Base-by-base conservation (phyloP, 2,113 vertebrate species). In the Rhodinocichla rosea region DNA sequence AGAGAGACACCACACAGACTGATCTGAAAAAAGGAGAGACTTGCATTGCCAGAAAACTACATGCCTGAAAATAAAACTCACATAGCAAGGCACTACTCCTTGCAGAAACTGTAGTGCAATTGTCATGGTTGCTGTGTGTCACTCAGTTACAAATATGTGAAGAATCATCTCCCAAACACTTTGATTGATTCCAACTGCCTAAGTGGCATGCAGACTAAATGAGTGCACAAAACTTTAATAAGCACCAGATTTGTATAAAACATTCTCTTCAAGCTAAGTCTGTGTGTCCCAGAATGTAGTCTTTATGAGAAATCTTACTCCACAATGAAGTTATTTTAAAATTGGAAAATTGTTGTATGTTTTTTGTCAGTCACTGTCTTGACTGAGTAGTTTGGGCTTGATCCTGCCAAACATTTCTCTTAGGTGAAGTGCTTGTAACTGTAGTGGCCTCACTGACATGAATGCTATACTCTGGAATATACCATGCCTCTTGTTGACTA, bases 331-430 rank as follows among this genome's bases (percentile, higher is more conserved):
- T 83, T 81, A 87, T 45, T 88, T 90, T 76, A 68, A 92, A 87
- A 84, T 30, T 90, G 90, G 93, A 89, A 96, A 94, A 82, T 42
- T 79, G 40, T 86, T 15, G 24, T 42, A 22, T 40, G 1, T 1
- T 90, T 88, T 91, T 86, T 92, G 88, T 69, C 81, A 95, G 78
- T 77, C 85, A 60, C 82, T 90, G 79, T 78, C 75, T 80, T 90
- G 47, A 90, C 85, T 64, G 52, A 81, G 40, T 90, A 87, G 73
- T 62, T 67, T 82, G 60, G 73, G 32, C 16, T 87, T 67, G 47
- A 83, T 90, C 28, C n/a, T 87, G 64, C 44, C 90, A 93, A 92
- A 75, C 5, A 12, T 32, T 92, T 91, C 33, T 83, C 71, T 44
- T 64, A 53, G 28, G 56, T 86, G 47, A 88, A 71, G n/a, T 75